Base-by-base conservation (phyloP, 2,797 vertebrate species). In the Melanotaenia boesemani region DNA sequence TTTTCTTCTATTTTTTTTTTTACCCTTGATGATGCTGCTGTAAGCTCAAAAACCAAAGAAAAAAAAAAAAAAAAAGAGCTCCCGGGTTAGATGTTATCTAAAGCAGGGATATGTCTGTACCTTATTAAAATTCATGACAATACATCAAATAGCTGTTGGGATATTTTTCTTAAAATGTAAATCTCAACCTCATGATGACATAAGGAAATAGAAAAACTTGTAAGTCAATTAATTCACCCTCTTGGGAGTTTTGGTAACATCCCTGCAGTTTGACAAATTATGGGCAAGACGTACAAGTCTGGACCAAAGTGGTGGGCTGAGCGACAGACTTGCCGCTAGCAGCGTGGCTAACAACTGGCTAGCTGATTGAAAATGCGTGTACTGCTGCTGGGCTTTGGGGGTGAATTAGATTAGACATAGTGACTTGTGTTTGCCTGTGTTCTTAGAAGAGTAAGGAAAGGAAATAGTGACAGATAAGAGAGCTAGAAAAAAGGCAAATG, bases 361-460 rank as follows among this genome's bases (percentile, higher is more conserved):
- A 55, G 65, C 34, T 72, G 70, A 88, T 73, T 80, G 63, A 67
- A 82, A 57, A 77, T 72, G 64, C 72, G 75, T 64, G 67, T 64
- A 52, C 36, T 67, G 68, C 50, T 72, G 44, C 39, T 66, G 54
- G 65, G 71, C 57, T 85, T 86, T 77, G 69, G 30, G 32, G 37
- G 13, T n/a, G 32, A 83, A 79, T 59, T 65, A 72, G 70, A 76
- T 66, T 39, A 58, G 22, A 73, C 16, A 8, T 4, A 61, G 28
- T 12, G 39, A 15, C 34, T 48, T 77, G 48, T 67, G 70, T 74
- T 72, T 62, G 22, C 55, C 44, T 46, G 44, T 10, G 0, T 59
- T 74, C 52, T 46, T 50, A 58, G 34, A 57, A 48, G 34, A 28
- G 36, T 67, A 16, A 54, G 74, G 11, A 77, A 74, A 79, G 26